Evolutionary conservation across 1,140 invertebrate species (phyloP).

Genomic region (Monochamus saltuarius): DNA sequence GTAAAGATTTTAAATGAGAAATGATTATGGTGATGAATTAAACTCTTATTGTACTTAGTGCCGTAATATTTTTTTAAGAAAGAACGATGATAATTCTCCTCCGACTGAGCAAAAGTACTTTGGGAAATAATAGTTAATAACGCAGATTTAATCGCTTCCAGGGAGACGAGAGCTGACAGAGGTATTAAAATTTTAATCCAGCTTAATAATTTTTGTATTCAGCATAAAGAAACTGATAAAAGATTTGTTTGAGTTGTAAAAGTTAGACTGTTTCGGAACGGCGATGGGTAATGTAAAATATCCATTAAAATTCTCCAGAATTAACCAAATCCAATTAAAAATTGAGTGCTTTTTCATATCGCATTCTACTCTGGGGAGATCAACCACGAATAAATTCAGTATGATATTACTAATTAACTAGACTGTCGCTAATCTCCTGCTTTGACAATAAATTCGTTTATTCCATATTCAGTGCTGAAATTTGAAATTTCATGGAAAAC

Average conservation of each 20-base stretch:
- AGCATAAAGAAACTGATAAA: conserved; percentile 39
- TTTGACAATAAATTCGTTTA: conserved; percentile 1
- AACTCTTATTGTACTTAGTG: too few relatives aligned
- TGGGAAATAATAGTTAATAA: too few relatives aligned
- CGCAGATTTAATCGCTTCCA: conserved; percentile 33
- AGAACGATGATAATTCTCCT: not conserved
- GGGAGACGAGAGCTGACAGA: conserved; percentile 35
- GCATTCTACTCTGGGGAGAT: not conserved
- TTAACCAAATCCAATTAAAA: conserved; percentile 55
- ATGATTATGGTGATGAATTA: too few relatives aligned
- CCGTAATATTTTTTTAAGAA: too few relatives aligned
- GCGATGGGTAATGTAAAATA: conserved; percentile 50
- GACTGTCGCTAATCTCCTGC: not conserved
- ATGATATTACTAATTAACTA: conserved; percentile 9
- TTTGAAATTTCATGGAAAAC: too few relatives aligned
- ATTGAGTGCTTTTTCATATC: conserved; percentile 54
- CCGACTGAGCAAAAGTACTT: too few relatives aligned
- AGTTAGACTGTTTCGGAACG: conserved; percentile 30
- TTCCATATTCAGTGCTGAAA: not conserved
- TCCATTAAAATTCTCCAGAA: conserved; percentile 53
- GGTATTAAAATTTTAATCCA: conserved; percentile 39
- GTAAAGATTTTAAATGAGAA: too few relatives aligned
- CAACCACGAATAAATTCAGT: not conserved
- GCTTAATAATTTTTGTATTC: conserved; percentile 41
- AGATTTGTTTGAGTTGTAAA: conserved; percentile 38